Percentiles rank a stretch among this genome's conserved stretches.
phyloP scores from a whole-genome alignment of 2,888 invertebrate species.

The Melinaea menophilus region DNA sequence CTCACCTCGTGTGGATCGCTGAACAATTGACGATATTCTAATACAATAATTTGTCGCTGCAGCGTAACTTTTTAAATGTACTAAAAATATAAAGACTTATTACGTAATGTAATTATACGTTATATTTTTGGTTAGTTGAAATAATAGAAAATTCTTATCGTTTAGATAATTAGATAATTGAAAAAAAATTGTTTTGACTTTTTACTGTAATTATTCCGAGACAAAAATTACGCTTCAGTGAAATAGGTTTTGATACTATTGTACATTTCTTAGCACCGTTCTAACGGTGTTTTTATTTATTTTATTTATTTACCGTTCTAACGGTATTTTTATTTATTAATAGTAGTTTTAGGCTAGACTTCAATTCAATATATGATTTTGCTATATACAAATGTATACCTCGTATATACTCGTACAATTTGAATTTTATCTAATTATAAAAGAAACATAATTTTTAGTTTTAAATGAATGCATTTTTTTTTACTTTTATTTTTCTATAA shows the following conservation, averaged over 20 bases:
- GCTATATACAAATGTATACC: conserved; percentile 58
- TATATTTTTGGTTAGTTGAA: too few relatives aligned
- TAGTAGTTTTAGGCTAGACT: conserved; percentile 75
- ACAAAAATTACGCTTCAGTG: conserved; percentile 22
- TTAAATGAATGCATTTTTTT: neutral
- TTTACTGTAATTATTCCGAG: neutral
- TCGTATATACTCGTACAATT: conserved; percentile 23
- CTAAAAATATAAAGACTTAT: neutral
- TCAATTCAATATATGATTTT: conserved; percentile 49
- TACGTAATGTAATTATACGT: neutral
- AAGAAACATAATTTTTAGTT: conserved; percentile 6
- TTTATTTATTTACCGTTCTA: too few relatives aligned
- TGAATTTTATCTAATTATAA: conserved; percentile 15
- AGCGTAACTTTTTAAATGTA: neutral
- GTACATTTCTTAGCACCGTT: conserved; percentile 75
- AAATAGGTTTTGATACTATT: conserved; percentile 39
- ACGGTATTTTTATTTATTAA: conserved; percentile 38
- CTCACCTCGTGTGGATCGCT: conserved; percentile 64
- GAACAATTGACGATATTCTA: conserved; percentile 61
- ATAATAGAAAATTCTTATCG: too few relatives aligned
- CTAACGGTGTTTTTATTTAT: conserved; percentile 42
- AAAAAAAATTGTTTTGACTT: too few relatives aligned
- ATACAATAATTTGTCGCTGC: conserved; percentile 14
- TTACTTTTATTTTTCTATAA: conserved; percentile 2
- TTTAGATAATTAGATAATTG: too few relatives aligned